These are phyloP conservation scores for Macrobrachium rosenbergii DNA, from an alignment of 1,140 invertebrate genomes.

Conservation along the genomic window DNA sequence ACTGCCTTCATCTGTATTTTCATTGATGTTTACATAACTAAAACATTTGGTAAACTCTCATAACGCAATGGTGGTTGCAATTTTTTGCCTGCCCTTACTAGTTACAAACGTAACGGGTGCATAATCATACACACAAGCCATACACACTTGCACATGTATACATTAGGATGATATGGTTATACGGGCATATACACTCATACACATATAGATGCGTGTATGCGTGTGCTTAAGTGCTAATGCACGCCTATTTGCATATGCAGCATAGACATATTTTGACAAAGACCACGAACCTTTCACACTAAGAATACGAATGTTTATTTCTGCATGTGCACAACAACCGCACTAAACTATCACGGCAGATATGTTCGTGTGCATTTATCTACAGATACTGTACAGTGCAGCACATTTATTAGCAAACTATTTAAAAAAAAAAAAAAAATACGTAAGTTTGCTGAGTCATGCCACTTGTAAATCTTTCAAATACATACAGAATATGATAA, in stretches of 20 bases:
- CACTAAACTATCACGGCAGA: too few relatives aligned
- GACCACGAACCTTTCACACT: neutral
- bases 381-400: too few relatives aligned
- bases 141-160: neutral
- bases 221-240: neutral
- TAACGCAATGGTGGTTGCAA: too few relatives aligned
- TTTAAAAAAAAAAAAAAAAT: too few relatives aligned
- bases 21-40: too few relatives aligned
- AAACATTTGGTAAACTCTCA: too few relatives aligned
- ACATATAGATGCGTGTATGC: neutral
- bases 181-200: conserved; percentile 11
- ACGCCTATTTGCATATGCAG: neutral
- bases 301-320: neutral
- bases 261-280: conserved; percentile 13
- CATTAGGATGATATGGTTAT: neutral
- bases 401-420: too few relatives aligned
- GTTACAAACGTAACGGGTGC: neutral
- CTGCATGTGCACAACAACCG: neutral
- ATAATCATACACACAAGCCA: neutral
- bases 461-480: too few relatives aligned
- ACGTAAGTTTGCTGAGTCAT: too few relatives aligned
- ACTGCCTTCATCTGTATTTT: too few relatives aligned
- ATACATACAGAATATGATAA: too few relatives aligned
- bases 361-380: too few relatives aligned
- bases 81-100: neutral